A percentile compares a stretch with the other conserved stretches of the same genome.
phyloP scores from a whole-genome alignment of 2,888 invertebrate genomes.

The Chalcosyrphus nemorum region DNA sequence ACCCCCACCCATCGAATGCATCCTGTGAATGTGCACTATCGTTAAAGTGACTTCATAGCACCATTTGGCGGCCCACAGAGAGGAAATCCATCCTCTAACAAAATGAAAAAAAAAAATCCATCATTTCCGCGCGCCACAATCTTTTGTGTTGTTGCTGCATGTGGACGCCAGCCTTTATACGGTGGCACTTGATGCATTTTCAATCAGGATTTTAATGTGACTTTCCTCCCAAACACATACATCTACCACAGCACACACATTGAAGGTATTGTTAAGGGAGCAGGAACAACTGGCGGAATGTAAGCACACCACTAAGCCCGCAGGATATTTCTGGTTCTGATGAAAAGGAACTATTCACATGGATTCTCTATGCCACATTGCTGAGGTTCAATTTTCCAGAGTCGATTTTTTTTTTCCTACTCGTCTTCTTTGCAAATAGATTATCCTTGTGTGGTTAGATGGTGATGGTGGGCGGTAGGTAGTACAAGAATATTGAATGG shows the following conservation, averaged over 20 bases:
- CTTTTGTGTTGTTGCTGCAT: constrained; percentile 31
- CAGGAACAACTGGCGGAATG: constrained; percentile 25
- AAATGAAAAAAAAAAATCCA: constrained; percentile 46
- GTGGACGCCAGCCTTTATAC: neutral
- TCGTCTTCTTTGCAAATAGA: constrained; percentile 48
- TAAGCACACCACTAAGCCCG: constrained; percentile 37
- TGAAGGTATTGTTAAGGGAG: constrained; percentile 27
- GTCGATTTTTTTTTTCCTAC: constrained; percentile 39
- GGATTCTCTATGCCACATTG: constrained; percentile 43
- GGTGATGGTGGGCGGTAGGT: neutral
- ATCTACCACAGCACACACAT: neutral
- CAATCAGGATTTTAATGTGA: constrained; percentile 59
- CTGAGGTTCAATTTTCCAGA: constrained; percentile 61
- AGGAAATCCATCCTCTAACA: constrained; percentile 30
- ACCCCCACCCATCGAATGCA: constrained; percentile 4
- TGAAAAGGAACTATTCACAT: constrained; percentile 62
- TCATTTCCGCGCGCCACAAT: constrained; percentile 48
- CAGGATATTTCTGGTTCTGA: constrained; percentile 55
- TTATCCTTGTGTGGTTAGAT: constrained; percentile 43
- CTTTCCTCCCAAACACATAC: neutral
- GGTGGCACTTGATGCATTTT: constrained; percentile 62
- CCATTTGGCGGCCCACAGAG: neutral
- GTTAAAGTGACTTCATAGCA: constrained; percentile 1
- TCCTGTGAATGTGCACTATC: constrained; percentile 11
- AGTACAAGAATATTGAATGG: constrained; percentile 40